phyloP scores from a whole-genome alignment of 2,888 invertebrate species.

The Galeopsomyia nigrocyanea region DNA sequence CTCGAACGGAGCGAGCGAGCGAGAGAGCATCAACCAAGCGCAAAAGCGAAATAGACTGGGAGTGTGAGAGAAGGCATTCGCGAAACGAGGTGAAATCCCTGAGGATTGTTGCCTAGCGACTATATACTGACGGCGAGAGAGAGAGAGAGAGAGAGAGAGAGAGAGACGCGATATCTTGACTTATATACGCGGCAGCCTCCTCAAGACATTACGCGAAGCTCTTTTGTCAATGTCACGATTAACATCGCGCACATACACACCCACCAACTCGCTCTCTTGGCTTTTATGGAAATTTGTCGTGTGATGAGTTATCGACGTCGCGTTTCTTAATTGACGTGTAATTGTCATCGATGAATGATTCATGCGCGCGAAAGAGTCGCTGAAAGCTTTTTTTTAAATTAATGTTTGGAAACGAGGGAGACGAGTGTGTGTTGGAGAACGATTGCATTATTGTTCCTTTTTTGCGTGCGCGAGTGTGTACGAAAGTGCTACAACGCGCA shows the following conservation, averaged over 20 bases:
- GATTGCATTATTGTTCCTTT: no score
- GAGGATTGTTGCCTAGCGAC: slow-evolving; percentile 25
- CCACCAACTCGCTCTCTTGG: no score
- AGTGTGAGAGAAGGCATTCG: background rate
- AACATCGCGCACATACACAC: slow-evolving; percentile 15
- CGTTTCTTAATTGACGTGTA: no score
- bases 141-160: background rate
- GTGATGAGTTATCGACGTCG: no score
- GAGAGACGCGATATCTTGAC: slow-evolving; percentile 1
- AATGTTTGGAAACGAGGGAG: no score
- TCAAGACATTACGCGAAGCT: slow-evolving; percentile 30
- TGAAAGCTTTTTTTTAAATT: no score
- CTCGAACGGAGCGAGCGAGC: background rate
- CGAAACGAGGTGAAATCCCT: slow-evolving; percentile 28
- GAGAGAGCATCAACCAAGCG: slow-evolving; percentile 7
- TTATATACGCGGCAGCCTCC: background rate
- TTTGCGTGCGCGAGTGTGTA: no score
- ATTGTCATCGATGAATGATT: no score
- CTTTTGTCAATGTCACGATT: slow-evolving; percentile 40
- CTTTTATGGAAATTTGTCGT: no score
- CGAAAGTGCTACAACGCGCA: no score
- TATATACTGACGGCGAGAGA: slow-evolving; percentile 3
- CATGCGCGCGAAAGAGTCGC: no score
- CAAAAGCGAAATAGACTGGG: slow-evolving; percentile 16
- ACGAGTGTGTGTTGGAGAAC: no score